Evolutionary conservation across 2,113 vertebrate genomes (phyloP).

Genomic region (Isichthys henryi): DNA sequence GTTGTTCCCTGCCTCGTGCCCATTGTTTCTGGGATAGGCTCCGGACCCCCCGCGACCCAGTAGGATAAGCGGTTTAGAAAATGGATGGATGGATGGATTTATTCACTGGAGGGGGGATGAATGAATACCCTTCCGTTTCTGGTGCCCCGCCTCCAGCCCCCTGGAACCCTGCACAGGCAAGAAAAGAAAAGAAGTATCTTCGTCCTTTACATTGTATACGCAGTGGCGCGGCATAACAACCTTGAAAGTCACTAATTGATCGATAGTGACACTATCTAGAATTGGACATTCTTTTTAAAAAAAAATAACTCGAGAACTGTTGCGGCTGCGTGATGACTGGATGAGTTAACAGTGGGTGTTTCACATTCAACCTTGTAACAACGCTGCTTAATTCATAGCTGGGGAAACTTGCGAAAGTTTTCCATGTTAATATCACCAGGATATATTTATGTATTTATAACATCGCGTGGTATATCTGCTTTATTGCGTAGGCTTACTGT

Average conservation of each 20-base stretch:
- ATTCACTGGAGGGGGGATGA: too few relatives aligned
- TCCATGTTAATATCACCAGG: not conserved
- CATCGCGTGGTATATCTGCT: not conserved
- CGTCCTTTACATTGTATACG: not conserved
- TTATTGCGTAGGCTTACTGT: not conserved
- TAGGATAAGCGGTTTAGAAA: too few relatives aligned
- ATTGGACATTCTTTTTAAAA: not conserved
- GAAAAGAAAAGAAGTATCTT: not conserved
- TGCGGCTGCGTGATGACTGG: not conserved
- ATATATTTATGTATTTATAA: not conserved
- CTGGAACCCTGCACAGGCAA: not conserved
- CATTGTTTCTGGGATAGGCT: too few relatives aligned
- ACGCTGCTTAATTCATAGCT: not conserved
- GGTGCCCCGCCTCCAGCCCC: not conserved
- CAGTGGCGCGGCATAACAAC: not conserved
- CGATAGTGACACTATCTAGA: not conserved
- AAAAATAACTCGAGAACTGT: not conserved
- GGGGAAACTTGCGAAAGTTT: not conserved
- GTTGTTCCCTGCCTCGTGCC: too few relatives aligned
- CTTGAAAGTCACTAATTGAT: not conserved
- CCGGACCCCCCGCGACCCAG: too few relatives aligned
- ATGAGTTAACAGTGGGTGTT: not conserved
- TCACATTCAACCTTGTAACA: not conserved
- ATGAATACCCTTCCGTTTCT: not conserved
- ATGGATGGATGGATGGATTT: too few relatives aligned